Conservation (phyloP, 2,113 vertebrate genomes). For the Heliornis fulica region DNA sequence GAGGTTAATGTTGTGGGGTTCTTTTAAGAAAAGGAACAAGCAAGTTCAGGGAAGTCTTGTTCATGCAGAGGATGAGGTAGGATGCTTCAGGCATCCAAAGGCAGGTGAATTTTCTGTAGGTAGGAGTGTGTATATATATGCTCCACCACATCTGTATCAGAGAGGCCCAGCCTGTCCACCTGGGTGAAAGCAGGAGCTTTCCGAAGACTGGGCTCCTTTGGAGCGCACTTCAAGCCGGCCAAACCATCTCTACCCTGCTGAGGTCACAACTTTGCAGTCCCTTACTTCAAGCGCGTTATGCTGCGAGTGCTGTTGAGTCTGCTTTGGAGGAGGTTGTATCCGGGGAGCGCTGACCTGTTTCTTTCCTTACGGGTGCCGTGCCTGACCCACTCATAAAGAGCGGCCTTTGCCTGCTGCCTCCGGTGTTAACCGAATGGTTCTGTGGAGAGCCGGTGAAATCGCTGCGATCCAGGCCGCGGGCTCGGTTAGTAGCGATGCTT, state of each 20-base stretch:
- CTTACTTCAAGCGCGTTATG: rapidly evolving
- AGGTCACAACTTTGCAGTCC: rapidly evolving
- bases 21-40: neutral
- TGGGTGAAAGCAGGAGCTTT: neutral
- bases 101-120: neutral
- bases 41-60: neutral
- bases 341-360: neutral
- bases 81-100: neutral
- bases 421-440: neutral
- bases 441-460: neutral
- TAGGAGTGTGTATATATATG: neutral
- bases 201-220: neutral
- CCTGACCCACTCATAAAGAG: neutral
- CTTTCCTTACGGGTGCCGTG: neutral
- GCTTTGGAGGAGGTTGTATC: neutral
- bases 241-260: rapidly evolving
- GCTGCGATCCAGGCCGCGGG: rapidly evolving
- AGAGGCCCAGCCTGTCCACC: neutral
- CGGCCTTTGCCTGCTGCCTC: rapidly evolving
- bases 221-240: neutral
- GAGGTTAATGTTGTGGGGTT: neutral
- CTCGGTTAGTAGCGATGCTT: rapidly evolving
- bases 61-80: neutral
- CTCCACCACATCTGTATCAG: neutral
- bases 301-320: rapidly evolving